Evolutionary conservation across 2,888 invertebrate genomes (phyloP), one percentile per base, ranked within the genome.

Genomic region (Himalopsyche kuldschensis): DNA sequence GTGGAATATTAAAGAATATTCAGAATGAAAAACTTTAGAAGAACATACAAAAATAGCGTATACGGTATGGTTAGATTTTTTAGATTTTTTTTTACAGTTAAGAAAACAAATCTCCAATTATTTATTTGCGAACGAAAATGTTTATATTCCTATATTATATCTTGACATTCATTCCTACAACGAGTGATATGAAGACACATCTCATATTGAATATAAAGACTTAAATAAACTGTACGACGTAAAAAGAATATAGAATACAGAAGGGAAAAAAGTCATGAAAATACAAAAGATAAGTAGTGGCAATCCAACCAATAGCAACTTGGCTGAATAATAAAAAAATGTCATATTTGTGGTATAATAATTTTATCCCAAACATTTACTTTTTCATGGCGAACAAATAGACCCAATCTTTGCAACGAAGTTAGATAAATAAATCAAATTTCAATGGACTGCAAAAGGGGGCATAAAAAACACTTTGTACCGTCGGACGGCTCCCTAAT

Each of bases 401-500:
- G 69, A 69, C 69, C 69, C 69, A 69, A 69, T 69, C 69, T 69
- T 27, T 27, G 27, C 55, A 69, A 69, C 69, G 69, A 69, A 69
- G 69, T 69, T 69, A 69, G 69, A 69, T 69, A 69, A 69, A 69
- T 69, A 69, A 69, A 69, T 69, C 69, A 69, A 69, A 69, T 69
- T 69, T 69, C 69, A 69, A 69, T 69, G 69, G 69, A 69, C 69
- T 69, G 69, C 69, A 69, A 69, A 80, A 75, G 76, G 76, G 47
- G 46, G 32, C 24, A 32, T 47, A 78, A 78, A 46, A 76, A 75
- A 80, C 75, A 76, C 76, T 80, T 80, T 80, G 80, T 80, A 80
- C 47, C 69, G 69, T 27, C 69, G 69, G 69, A 69, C 69, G 69
- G 81, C 35, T 77, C 77, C 76, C 63, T 78, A 78, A 82, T 78